Percentiles rank a stretch among this genome's conserved stretches.
Conservation (phyloP, 2,888 invertebrate genomes). For the Lycaena phlaeas region DNA sequence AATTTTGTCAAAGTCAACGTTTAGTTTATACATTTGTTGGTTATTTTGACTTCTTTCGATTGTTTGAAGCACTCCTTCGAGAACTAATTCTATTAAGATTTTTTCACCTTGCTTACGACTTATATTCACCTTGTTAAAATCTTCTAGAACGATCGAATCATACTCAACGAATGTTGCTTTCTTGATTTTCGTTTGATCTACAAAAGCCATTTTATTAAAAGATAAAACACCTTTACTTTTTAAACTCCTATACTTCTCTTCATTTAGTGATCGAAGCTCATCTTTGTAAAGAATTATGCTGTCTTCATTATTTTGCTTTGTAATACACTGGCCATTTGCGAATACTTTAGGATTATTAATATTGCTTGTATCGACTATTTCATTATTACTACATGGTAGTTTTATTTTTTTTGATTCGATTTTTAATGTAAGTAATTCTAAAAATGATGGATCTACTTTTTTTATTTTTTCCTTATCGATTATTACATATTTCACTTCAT, state of each 20-base stretch:
- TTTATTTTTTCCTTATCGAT: conserved; percentile 1
- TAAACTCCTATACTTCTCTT: not conserved
- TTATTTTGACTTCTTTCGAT: not conserved
- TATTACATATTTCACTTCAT: conserved; percentile 5
- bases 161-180: not conserved
- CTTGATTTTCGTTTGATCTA: conserved; percentile 4
- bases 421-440: not conserved
- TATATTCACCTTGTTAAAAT: conserved; percentile 9
- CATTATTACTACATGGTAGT: not conserved
- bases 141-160: conserved; percentile 3
- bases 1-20: conserved; percentile 1
- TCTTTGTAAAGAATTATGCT: not conserved
- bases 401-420: not conserved
- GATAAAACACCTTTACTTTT: not conserved
- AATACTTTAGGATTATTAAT: not conserved
- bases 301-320: not conserved
- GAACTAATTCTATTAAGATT: conserved; percentile 3
- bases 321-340: not conserved
- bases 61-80: conserved; percentile 2
- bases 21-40: conserved; percentile 1
- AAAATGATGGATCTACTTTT: conserved; percentile 4
- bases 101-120: not conserved
- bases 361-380: not conserved
- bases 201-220: conserved; percentile 8
- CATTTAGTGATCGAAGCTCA: not conserved